A percentile compares a stretch with the other conserved stretches of the same genome.
Conservation (phyloP, 2,797 vertebrate species). For the Esox masquinongy region DNA sequence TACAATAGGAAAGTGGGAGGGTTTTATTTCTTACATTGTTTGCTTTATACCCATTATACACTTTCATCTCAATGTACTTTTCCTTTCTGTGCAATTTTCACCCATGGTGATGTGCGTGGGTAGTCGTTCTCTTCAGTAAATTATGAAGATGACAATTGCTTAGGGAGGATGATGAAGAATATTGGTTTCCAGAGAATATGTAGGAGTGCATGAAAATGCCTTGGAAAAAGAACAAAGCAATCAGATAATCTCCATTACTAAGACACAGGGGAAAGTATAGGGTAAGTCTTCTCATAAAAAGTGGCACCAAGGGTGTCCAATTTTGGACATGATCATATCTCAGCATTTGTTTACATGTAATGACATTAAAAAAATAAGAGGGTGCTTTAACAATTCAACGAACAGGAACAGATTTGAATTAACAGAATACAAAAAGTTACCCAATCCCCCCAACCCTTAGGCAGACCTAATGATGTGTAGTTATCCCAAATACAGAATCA, state of each 20-base stretch:
- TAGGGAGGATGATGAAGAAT: background rate
- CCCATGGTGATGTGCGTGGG: background rate
- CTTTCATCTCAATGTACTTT: background rate
- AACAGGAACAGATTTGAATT: too few species aligned
- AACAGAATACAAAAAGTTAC: background rate
- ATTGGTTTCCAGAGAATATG: background rate
- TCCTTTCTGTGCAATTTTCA: slow-evolving; percentile 2
- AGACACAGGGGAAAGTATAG: background rate
- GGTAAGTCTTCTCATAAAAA: too few species aligned
- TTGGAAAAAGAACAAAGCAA: background rate
- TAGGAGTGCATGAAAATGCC: background rate
- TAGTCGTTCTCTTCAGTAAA: background rate
- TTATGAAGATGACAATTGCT: background rate
- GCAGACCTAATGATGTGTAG: background rate
- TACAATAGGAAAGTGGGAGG: background rate
- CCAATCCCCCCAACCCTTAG: background rate
- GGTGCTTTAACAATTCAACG: too few species aligned
- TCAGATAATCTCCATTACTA: background rate
- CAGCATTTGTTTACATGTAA: too few species aligned
- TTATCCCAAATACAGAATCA: background rate
- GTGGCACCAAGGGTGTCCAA: too few species aligned
- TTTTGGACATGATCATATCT: too few species aligned
- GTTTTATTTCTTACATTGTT: background rate
- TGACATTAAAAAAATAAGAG: too few species aligned
- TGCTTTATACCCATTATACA: background rate